Percentiles rank a stretch among this genome's conserved stretches.
Conservation (phyloP, 2,888 invertebrate genomes). For the Ellobium chinense region DNA sequence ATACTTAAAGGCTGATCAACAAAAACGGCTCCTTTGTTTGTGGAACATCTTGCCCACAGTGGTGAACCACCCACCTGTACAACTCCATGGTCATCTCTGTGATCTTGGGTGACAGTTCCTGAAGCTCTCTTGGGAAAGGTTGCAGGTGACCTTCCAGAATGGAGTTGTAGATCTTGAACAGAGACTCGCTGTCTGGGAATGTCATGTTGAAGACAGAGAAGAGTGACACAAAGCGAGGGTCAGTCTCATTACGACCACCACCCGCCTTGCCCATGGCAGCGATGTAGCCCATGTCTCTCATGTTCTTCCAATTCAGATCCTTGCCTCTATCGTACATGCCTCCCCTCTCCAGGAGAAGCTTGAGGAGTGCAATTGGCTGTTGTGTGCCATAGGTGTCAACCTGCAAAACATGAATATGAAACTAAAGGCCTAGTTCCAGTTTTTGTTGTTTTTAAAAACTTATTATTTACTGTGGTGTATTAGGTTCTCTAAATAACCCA, state of each 20-base stretch:
- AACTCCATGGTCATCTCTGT: constrained; percentile 89
- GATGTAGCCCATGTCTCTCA: constrained; percentile 86
- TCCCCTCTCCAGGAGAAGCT: constrained; percentile 91
- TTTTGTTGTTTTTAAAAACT: no score
- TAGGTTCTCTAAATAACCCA: no score
- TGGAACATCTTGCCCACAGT: no score
- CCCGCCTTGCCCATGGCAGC: constrained; percentile 84
- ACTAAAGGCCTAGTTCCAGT: no score
- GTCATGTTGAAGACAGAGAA: constrained; percentile 92
- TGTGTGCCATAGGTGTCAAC: constrained; percentile 93
- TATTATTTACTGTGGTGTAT: no score
- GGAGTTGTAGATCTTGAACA: constrained; percentile 90
- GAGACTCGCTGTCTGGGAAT: constrained; percentile 88
- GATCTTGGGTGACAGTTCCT: constrained; percentile 84
- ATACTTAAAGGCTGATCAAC: no score
- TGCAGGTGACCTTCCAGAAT: constrained; percentile 89
- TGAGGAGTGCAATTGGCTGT: constrained; percentile 95
- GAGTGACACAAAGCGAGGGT: constrained; percentile 93
- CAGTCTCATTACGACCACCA: constrained; percentile 93
- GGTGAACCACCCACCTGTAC: constrained; percentile 88
- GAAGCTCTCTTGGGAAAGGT: constrained; percentile 85
- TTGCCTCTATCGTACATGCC: constrained; percentile 94
- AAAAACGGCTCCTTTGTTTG: no score
- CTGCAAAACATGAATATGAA: constrained; percentile 65
- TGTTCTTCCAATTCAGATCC: constrained; percentile 92